These are phyloP conservation scores for Eilema depressum DNA, from an alignment of 2,888 invertebrate species.

Conservation along the genomic window DNA sequence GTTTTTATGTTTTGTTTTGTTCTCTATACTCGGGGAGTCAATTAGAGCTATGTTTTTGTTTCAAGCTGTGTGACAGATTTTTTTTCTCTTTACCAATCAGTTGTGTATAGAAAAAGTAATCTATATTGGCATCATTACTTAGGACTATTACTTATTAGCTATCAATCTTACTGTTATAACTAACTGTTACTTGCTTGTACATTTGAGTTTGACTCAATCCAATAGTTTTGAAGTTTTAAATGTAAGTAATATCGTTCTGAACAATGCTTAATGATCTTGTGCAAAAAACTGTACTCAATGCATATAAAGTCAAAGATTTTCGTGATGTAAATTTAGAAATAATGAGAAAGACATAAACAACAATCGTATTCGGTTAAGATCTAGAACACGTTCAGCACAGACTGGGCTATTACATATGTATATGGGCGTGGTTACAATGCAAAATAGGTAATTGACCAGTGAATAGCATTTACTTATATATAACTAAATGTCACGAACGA, in stretches of 20 bases:
- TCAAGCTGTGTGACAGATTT: conserved; percentile 28
- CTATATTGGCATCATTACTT: conserved; percentile 14
- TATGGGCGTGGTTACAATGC: background rate
- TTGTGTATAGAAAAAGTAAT: conserved; percentile 15
- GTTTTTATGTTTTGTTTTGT: conserved; percentile 56
- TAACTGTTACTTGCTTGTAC: too few relatives aligned
- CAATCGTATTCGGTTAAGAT: background rate
- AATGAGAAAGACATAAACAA: background rate
- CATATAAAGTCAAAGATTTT: background rate
- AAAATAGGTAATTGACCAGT: background rate
- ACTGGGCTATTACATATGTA: background rate
- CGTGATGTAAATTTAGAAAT: conserved; percentile 1
- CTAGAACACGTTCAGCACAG: background rate
- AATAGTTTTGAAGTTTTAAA: background rate
- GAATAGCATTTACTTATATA: background rate
- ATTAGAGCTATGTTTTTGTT: conserved; percentile 61
- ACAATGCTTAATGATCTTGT: background rate
- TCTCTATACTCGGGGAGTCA: conserved; percentile 65
- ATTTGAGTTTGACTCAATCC: background rate
- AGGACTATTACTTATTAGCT: conserved; percentile 14
- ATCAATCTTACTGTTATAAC: background rate
- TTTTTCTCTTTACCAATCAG: conserved; percentile 17
- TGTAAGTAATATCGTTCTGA: background rate
- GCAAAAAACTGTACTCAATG: background rate
- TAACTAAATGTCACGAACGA: background rate